Evolutionary conservation across 2,888 invertebrate species (phyloP).

Genomic region (Philaethria dido): DNA sequence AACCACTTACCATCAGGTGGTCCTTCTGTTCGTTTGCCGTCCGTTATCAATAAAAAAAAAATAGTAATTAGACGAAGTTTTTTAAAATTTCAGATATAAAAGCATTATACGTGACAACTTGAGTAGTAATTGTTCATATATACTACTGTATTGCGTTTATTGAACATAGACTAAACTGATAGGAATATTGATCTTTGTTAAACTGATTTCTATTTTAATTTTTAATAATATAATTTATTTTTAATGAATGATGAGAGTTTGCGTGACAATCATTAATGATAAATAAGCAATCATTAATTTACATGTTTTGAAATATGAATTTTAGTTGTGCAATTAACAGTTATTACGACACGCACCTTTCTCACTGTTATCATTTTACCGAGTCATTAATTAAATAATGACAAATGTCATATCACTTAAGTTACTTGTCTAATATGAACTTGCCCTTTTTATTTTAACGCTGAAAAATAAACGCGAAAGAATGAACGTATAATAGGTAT

Average conservation of each 20-base stretch:
- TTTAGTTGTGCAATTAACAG: not conserved
- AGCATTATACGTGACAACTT: too few species aligned
- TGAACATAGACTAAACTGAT: too few species aligned
- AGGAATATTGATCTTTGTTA: not conserved
- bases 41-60: too few species aligned
- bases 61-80: too few species aligned
- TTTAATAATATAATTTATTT: not conserved
- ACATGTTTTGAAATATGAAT: not conserved
- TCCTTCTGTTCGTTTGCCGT: too few species aligned
- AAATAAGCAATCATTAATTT: not conserved
- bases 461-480: too few species aligned
- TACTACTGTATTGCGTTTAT: too few species aligned
- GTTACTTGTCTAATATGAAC: not conserved
- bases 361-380: not conserved
- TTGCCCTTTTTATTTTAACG: not conserved
- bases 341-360: not conserved
- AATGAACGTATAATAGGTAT: not conserved
- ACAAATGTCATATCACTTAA: not conserved
- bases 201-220: not conserved
- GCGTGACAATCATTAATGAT: not conserved
- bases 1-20: too few species aligned
- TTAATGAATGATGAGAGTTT: not conserved
- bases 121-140: too few species aligned
- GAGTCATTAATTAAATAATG: not conserved
- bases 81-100: too few species aligned